These are phyloP conservation scores for Spisula subtruncata DNA, from an alignment of 2,888 invertebrate genomes.

Conservation along the genomic window DNA sequence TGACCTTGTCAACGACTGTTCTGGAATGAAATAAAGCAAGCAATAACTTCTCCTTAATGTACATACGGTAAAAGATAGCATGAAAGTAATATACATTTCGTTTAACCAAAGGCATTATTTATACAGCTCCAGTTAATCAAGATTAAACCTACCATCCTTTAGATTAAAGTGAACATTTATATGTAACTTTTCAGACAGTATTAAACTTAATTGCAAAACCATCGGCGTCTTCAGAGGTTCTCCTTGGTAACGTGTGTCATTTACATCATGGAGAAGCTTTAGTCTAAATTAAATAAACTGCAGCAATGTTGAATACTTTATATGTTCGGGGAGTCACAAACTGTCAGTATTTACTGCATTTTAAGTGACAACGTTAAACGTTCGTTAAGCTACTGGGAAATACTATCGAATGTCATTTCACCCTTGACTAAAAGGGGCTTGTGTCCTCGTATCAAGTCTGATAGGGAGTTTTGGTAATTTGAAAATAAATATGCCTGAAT, in stretches of 20 bases:
- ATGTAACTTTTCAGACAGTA: not conserved
- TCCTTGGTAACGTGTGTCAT: not conserved
- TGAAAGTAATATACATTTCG: not conserved
- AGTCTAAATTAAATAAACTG: not conserved
- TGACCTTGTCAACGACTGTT: too few species aligned
- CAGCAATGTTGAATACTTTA: not conserved
- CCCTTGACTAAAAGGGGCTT: too few species aligned
- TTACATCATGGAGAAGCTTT: not conserved
- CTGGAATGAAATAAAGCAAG: too few species aligned
- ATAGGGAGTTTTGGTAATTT: too few species aligned
- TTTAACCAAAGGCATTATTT: not conserved
- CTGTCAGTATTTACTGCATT: not conserved
- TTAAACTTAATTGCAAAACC: not conserved
- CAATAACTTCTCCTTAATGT: too few species aligned
- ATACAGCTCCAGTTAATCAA: not conserved
- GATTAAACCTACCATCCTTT: not conserved
- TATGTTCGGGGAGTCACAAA: not conserved
- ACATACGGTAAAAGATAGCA: not conserved
- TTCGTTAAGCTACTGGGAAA: too few species aligned
- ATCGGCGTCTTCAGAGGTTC: not conserved
- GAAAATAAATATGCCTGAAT: too few species aligned
- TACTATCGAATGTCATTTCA: too few species aligned
- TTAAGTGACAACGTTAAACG: not conserved
- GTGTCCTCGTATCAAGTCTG: too few species aligned
- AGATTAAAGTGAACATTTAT: not conserved